These are phyloP conservation scores for Scatophagus argus DNA, from an alignment of 2,113 vertebrate species.

Conservation along the genomic window DNA sequence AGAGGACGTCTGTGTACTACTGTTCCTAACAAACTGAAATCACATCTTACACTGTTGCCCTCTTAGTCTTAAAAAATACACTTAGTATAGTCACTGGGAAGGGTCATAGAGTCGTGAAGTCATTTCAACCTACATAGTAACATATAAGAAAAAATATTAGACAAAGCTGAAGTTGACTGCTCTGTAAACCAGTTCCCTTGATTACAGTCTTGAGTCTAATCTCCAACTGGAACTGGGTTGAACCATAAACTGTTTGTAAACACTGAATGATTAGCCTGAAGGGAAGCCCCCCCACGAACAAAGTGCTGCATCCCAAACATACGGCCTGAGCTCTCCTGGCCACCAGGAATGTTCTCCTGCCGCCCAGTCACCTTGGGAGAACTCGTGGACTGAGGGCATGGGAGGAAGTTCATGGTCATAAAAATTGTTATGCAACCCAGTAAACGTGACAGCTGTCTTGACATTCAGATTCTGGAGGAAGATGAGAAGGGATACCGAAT, in stretches of 20 bases:
- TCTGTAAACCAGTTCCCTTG: constrained; percentile 6
- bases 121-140: neutral
- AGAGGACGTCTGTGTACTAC: constrained; percentile 8
- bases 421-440: constrained; percentile 46
- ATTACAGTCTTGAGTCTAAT: constrained; percentile 18
- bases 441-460: constrained; percentile 7
- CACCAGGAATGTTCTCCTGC: constrained; percentile 46
- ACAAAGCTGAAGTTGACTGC: constrained; percentile 7
- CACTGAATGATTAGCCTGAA: constrained; percentile 40
- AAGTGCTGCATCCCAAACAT: constrained; percentile 43
- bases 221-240: constrained; percentile 3
- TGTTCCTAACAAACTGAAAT: constrained; percentile 13
- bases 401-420: constrained; percentile 30
- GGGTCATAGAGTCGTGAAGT: neutral
- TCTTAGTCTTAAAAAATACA: neutral
- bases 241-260: constrained; percentile 21
- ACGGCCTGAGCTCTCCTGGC: constrained; percentile 21
- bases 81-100: too few relatives aligned
- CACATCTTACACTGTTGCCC: neutral
- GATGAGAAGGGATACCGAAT: neutral
- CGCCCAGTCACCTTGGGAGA: constrained; percentile 17
- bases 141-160: neutral
- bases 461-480: neutral
- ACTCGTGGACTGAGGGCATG: neutral
- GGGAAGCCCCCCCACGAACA: constrained; percentile 14